A percentile compares a stretch with the other conserved stretches of the same genome.
Evolutionary conservation across 2,888 invertebrate species (phyloP).

Genomic region (Hanleya hanleyi): DNA sequence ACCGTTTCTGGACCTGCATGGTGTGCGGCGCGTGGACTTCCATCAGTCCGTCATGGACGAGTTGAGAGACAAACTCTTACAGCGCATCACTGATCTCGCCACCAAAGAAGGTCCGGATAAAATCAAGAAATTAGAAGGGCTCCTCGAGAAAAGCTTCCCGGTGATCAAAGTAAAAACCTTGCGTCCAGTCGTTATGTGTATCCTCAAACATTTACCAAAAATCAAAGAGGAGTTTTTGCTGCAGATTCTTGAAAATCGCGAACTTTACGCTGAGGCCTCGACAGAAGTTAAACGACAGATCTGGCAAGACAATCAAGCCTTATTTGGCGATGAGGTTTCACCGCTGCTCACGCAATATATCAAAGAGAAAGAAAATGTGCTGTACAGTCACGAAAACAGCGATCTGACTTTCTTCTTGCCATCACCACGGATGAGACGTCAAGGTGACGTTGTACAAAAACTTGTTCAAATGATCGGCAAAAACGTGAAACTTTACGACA

Average conservation of each 20-base stretch:
- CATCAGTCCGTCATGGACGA: conserved; percentile 82
- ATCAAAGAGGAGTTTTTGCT: conserved; percentile 92
- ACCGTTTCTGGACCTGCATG: conserved; percentile 94
- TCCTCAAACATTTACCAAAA: conserved; percentile 91
- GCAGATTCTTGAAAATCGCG: conserved; percentile 76
- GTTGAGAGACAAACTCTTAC: conserved; percentile 64
- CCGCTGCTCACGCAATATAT: conserved; percentile 93
- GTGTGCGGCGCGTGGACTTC: conserved; percentile 93
- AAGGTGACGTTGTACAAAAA: conserved; percentile 94
- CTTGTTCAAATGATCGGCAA: conserved; percentile 89
- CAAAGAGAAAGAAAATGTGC: conserved; percentile 90
- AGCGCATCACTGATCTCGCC: conserved; percentile 61
- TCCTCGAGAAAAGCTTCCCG: conserved; percentile 93
- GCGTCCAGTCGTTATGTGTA: conserved; percentile 95
- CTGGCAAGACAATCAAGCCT: conserved; percentile 97
- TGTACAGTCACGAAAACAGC: conserved; percentile 88
- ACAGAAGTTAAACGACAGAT: conserved; percentile 98
- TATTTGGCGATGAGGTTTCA: conserved; percentile 98
- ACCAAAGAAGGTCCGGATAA: conserved; percentile 71
- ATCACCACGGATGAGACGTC: conserved; percentile 89
- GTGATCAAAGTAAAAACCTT: conserved; percentile 90
- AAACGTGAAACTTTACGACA: conserved; percentile 94
- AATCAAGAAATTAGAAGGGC: conserved; percentile 90
- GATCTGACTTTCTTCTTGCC: conserved; percentile 81
- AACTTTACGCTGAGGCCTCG: conserved; percentile 93